Percentiles rank a stretch among this genome's conserved stretches.
These are phyloP conservation scores for Chaetodon auriga DNA, from an alignment of 2,113 vertebrate species.

Conservation along the genomic window DNA sequence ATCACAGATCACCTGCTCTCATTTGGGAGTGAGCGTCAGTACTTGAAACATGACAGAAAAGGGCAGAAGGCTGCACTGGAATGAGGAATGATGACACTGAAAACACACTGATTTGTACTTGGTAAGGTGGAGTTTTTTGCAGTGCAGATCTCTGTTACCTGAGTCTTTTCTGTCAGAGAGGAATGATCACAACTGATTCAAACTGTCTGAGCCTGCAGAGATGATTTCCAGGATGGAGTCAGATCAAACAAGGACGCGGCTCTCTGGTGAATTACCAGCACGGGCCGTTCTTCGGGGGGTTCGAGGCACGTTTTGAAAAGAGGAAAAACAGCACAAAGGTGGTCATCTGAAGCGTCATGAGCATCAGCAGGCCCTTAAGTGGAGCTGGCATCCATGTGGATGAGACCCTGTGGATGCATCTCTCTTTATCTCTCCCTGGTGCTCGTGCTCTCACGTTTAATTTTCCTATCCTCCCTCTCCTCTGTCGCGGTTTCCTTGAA, in stretches of 20 bases:
- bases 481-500: conserved; percentile 61
- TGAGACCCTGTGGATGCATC: conserved; percentile 28
- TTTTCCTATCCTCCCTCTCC: conserved; percentile 46
- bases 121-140: not conserved
- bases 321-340: conserved; percentile 40
- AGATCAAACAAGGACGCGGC: conserved; percentile 52
- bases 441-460: conserved; percentile 49
- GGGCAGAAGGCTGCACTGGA: not conserved
- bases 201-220: conserved; percentile 29
- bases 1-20: not conserved
- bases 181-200: conserved; percentile 31
- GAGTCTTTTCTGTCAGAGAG: conserved; percentile 9
- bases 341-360: conserved; percentile 29
- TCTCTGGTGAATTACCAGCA: conserved; percentile 34
- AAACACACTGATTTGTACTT: not conserved
- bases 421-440: conserved; percentile 53
- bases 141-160: conserved; percentile 2
- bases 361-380: conserved; percentile 41
- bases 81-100: not conserved
- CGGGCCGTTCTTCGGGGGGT: conserved; percentile 14
- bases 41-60: not conserved
- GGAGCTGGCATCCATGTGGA: conserved; percentile 52
- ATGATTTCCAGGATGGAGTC: conserved; percentile 49
- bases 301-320: conserved; percentile 3
- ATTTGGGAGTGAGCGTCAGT: too few relatives aligned